Conservation (phyloP, 2,797 vertebrate species). For the Enteromius unitaeniatus region DNA sequence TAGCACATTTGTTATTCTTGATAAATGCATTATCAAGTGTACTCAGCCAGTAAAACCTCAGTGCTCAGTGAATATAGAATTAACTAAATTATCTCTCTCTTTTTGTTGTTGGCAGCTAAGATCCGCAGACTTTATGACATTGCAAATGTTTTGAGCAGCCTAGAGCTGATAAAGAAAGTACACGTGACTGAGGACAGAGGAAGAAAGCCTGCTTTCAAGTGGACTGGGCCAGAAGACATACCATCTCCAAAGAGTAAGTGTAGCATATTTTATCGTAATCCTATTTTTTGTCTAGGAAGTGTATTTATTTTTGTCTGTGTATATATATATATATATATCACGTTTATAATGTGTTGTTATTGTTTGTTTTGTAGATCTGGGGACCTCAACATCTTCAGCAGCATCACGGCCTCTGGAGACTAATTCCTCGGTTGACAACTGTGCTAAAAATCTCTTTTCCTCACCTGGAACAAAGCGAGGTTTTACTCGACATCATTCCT, state of each 20-base stretch:
- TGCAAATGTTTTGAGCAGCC: conserved; percentile 94
- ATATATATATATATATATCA: not conserved
- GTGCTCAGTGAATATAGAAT: not conserved
- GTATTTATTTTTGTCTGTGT: not conserved
- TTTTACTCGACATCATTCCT: conserved; percentile 92
- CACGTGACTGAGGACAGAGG: conserved; percentile 90
- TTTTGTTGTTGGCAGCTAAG: conserved; percentile 84
- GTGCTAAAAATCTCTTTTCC: conserved; percentile 94
- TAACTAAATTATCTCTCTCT: conserved; percentile 23
- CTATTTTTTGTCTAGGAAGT: no score
- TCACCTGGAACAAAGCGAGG: conserved; percentile 78
- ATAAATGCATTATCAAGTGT: not conserved
- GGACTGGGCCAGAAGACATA: conserved; percentile 88
- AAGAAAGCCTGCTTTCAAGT: conserved; percentile 93
- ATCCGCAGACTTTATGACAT: conserved; percentile 96
- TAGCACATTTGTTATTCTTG: not conserved
- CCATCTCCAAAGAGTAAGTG: conserved; percentile 78
- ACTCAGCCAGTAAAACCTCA: not conserved
- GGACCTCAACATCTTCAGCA: conserved; percentile 59
- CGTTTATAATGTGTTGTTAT: not conserved
- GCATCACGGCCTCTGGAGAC: conserved; percentile 67
- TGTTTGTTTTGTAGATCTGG: conserved; percentile 62
- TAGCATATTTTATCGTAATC: not conserved
- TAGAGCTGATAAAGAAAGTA: conserved; percentile 95
- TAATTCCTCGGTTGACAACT: conserved; percentile 82